Base-by-base conservation (phyloP, 2,113 vertebrate species). In the Heterochromis multidens region DNA sequence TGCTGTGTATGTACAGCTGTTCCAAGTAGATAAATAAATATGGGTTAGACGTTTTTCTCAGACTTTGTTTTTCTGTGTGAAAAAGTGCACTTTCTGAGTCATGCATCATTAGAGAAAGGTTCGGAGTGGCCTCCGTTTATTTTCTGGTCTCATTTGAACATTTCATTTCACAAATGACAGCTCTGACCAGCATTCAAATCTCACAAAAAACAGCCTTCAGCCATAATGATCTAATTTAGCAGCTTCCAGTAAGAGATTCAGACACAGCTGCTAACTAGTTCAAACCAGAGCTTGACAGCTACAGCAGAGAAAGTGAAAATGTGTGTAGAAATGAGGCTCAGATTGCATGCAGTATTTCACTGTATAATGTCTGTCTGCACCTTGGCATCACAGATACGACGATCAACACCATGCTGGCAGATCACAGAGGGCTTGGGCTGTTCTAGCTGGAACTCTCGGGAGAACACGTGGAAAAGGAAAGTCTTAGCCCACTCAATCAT, bases 371-470 rank as follows among this genome's bases (percentile, higher is more conserved):
- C 6, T 27, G 77, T 80, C 12, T 17, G 70, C 84, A 99, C 99
- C 98, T 99, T 99, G 10, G 97, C 94, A 59, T 98, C 97, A 88
- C 99, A 99, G 83, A 97, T 96, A 7, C 97, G 97, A 6, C 97
- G 98, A 90, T 99, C 98, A 8, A 97, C 96, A n/a, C 98, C 98
- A 21, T 99, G 99, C 92, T 99, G 99, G 93, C 99, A 99, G 81
- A 97, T 94, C 60, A 99, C 81, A 2, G 97, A 95, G 33, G 97
- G 97, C 88, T 99, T 99, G 35, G 99, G 99, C 89, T 97, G 97
- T 88, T 99, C 98, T n/a, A 99, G 95, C 92, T 99, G 97, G 92
- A 99, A 99, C 83, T 99, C 98, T 31, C 96, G 96, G 63, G 98
- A 99, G 29, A 97, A 95, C 21, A 98, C 97, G 2, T 99, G 99